Evolutionary conservation across 1,140 invertebrate species (phyloP), one percentile per base, ranked within the genome.

Genomic region (Nymphalis io): DNA sequence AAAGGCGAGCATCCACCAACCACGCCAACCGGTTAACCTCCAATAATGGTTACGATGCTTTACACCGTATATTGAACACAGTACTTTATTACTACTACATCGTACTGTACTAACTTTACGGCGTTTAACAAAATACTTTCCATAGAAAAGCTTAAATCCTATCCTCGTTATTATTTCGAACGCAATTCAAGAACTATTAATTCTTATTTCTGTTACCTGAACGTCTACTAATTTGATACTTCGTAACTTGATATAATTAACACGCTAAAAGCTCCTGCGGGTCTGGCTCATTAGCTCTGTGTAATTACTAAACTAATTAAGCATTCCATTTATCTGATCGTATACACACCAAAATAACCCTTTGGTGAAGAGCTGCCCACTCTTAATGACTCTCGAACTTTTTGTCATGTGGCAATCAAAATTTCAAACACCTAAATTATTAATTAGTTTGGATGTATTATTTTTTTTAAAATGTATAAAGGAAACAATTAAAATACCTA

Each of bases 271-370:
- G 39, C 33, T 55, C 48, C 59, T 55, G 33, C 67, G 39, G 40
- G 67, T 61, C 38, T 40, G 48, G 59, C 67, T 69, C 67, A 69
- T 69, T 69, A 68, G 51, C 16, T 15, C 61, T 21, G 39, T 68
- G 51, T 73, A 58, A 73, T 68, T 68, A 68, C 60, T 57, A 10
- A 64, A 68, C 58, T 71, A 60, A 73, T 68, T 73, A 60, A 62
- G 64, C 61, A 73, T 73, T 73, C 66, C 27, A 33, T 33, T 73
- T 73, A 73, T 70, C 61, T 51, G 60, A 70, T 70, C 38, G n/a
- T 63, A 63, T 38, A 33, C 27, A 53, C 27, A 70, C 68, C 48
- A 38, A 51, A 55, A 46, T 21, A 53, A 62, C 46, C 20, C 21
- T 58, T 58, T 39, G 20, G 8, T 20, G 20, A 40, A 60, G 18